Evolutionary conservation across 2,113 vertebrate species (phyloP).

Genomic region (Circaetus cinerascens): DNA sequence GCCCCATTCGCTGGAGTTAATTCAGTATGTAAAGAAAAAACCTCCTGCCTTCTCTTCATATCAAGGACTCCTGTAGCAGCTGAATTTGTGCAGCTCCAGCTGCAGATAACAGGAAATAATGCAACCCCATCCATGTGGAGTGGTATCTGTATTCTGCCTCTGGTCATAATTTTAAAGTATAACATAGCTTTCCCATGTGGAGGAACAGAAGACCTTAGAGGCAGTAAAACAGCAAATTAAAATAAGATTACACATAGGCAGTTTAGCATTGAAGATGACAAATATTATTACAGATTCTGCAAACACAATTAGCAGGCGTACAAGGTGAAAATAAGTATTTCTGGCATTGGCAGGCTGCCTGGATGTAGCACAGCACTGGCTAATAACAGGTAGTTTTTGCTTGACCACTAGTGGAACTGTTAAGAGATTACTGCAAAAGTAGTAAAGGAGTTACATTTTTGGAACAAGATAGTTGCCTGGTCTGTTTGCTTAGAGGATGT

Average conservation of each 20-base stretch:
- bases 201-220: not conserved
- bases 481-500: not conserved
- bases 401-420: not conserved
- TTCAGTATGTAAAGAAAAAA: not conserved
- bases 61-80: not conserved
- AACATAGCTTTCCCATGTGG: not conserved
- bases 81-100: not conserved
- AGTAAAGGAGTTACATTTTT: not conserved
- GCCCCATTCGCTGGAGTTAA: not conserved
- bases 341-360: not conserved
- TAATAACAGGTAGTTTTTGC: not conserved
- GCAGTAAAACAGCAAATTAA: not conserved
- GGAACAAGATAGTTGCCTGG: not conserved
- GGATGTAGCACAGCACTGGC: not conserved
- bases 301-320: not conserved
- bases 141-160: not conserved
- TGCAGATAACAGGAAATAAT: not conserved
- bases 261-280: not conserved
- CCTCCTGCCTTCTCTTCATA: not conserved
- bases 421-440: not conserved
- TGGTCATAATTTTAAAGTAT: not conserved
- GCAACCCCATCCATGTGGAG: fast-evolving
- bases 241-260: not conserved
- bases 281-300: not conserved
- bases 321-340: not conserved